These are phyloP conservation scores for Saguinus midas DNA, from an alignment of 2,113 vertebrate species.

Conservation along the genomic window DNA sequence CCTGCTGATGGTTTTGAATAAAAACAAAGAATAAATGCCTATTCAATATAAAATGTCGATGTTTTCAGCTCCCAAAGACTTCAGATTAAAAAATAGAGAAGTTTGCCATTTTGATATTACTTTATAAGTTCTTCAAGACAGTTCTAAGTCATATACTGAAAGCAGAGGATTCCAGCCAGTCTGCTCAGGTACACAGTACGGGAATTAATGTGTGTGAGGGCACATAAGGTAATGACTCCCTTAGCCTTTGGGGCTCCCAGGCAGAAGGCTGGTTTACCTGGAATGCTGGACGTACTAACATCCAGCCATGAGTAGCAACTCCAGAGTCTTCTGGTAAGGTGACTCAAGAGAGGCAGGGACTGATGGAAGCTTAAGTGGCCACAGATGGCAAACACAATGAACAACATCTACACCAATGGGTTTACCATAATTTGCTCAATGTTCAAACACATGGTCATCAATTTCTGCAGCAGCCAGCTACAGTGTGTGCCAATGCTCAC, in stretches of 20 bases:
- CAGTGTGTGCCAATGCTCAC: rapidly evolving
- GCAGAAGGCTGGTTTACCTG: not conserved
- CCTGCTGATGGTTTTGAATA: not conserved
- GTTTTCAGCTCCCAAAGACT: not conserved
- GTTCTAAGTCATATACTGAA: not conserved
- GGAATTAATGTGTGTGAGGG: not conserved
- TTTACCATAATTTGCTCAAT: not conserved
- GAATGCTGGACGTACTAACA: not conserved
- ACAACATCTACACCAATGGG: rapidly evolving
- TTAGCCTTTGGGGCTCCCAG: not conserved
- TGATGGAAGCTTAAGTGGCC: not conserved
- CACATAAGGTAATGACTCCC: not conserved
- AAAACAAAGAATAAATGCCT: not conserved
- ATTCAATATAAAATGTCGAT: not conserved
- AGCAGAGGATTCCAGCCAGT: not conserved
- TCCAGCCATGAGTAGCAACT: not conserved
- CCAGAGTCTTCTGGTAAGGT: not conserved
- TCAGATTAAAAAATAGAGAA: not conserved
- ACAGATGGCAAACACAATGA: not conserved
- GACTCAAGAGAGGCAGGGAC: not conserved
- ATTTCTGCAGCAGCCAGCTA: not conserved
- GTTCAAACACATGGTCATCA: not conserved
- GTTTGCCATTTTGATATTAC: not conserved
- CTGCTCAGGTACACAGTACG: not conserved
- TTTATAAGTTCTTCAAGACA: not conserved